Base-by-base conservation (phyloP, 1,140 invertebrate genomes). In the Apis florea region DNA sequence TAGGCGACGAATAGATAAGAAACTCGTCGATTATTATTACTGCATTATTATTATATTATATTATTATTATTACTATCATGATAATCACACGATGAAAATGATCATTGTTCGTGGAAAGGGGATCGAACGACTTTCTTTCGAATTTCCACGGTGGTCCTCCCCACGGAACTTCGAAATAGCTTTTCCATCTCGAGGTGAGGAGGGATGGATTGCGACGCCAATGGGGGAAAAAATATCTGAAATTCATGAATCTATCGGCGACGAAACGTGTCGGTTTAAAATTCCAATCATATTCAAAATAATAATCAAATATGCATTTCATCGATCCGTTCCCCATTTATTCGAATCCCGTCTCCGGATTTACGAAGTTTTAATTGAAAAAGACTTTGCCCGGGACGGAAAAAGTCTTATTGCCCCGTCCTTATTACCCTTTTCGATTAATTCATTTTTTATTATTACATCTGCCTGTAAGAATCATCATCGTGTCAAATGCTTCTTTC, bases 201-300 rank as follows among this genome's bases (percentile, higher is more conserved):
- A 2, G 12, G 59, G 5, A 40, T 49, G 68, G n/a, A n/a, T 53
- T 69, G 24, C 69, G 59, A 47, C 69, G 59, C 59, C 78, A 64
- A 54, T 79, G 68, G 40, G 11, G 5, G 31, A 40, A 40, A 53
- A 17, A 21, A 51, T 79, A 79, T 79, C 63, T 79, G 69, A 79
- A 79, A 73, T 79, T 79, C 78, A 79, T 79, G 78, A 79, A 79
- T 79, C 78, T 40, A 64, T 79, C 78, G 78, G 56, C 49, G n/a
- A 70, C 68, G 77, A 24, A 17, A 64, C 69, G 58, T 51, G 49
- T 13, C 78, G 69, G 59, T 73, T 79, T 79, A 73, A 79, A 79
- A 79, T 79, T 79, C 78, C 78, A 54, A 79, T 79, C 69, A 79
- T 79, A 79, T 79, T 79, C 78, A 79, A 79, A 79, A 79, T 79